Conservation (phyloP, 2,888 invertebrate species). For the Pseudococcus longispinus region DNA sequence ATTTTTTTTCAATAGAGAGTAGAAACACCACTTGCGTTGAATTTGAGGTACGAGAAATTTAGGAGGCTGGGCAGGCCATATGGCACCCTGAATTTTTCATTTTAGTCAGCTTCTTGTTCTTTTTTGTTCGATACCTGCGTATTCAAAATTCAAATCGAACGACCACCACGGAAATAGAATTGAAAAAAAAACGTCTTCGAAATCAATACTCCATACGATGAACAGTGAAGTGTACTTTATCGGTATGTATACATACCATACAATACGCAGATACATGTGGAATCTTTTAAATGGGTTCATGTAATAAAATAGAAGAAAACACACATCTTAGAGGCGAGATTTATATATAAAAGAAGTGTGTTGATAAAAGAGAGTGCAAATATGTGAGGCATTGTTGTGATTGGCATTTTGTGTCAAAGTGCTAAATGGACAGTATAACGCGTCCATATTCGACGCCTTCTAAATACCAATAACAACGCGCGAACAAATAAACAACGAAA, state of each 20-base stretch:
- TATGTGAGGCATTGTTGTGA: constrained; percentile 8
- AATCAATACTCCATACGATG: neutral
- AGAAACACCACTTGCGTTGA: too few relatives aligned
- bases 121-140: too few relatives aligned
- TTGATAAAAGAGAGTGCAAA: constrained; percentile 19
- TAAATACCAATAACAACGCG: neutral
- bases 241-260: neutral
- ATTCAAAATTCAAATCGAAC: too few relatives aligned
- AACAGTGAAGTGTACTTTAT: neutral
- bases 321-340: neutral
- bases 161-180: neutral
- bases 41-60: too few relatives aligned
- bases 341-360: neutral
- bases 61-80: too few relatives aligned
- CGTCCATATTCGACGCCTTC: neutral
- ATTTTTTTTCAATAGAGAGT: too few relatives aligned
- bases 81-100: too few relatives aligned
- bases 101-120: too few relatives aligned
- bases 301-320: neutral
- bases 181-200: neutral
- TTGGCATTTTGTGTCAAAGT: constrained; percentile 6
- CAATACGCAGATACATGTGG: neutral
- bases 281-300: constrained; percentile 12
- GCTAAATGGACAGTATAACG: constrained; percentile 28
- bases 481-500: constrained; percentile 7